These are phyloP conservation scores for Suncus etruscus DNA, from an alignment of 2,113 vertebrate genomes.

Conservation along the genomic window DNA sequence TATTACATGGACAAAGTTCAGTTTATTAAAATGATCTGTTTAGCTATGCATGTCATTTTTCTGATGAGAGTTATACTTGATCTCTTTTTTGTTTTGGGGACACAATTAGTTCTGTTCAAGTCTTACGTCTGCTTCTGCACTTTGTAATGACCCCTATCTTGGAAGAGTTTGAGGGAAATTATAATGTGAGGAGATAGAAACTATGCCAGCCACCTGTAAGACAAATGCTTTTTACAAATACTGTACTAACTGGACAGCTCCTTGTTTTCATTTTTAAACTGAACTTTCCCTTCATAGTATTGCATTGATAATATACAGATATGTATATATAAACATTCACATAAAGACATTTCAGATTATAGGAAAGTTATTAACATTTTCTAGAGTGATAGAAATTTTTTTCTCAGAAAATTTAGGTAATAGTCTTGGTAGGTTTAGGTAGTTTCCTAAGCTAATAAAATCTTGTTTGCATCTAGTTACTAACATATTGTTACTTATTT, in stretches of 20 bases:
- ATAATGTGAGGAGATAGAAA: too few species aligned
- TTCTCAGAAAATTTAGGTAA: conserved; percentile 42
- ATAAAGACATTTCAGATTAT: background rate
- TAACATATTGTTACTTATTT: background rate
- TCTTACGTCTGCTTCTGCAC: too few species aligned
- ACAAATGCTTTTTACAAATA: background rate
- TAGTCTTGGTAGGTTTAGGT: conserved; percentile 3
- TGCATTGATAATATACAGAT: background rate
- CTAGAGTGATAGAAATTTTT: background rate
- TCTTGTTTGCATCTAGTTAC: background rate
- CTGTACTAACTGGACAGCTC: background rate
- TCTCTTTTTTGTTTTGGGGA: background rate
- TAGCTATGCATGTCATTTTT: conserved; percentile 4
- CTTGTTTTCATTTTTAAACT: background rate
- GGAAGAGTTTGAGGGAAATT: too few species aligned
- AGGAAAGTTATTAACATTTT: background rate
- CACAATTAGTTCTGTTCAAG: too few species aligned
- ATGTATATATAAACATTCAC: background rate
- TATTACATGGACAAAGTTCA: conserved; percentile 16
- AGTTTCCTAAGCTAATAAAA: background rate
- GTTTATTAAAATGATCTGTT: conserved; percentile 1
- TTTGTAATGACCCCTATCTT: too few species aligned
- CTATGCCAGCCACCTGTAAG: too few species aligned
- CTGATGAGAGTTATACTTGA: background rate
- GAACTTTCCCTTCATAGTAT: background rate